Conservation (phyloP, 1,140 invertebrate species). For the Diorhabda carinulata region DNA sequence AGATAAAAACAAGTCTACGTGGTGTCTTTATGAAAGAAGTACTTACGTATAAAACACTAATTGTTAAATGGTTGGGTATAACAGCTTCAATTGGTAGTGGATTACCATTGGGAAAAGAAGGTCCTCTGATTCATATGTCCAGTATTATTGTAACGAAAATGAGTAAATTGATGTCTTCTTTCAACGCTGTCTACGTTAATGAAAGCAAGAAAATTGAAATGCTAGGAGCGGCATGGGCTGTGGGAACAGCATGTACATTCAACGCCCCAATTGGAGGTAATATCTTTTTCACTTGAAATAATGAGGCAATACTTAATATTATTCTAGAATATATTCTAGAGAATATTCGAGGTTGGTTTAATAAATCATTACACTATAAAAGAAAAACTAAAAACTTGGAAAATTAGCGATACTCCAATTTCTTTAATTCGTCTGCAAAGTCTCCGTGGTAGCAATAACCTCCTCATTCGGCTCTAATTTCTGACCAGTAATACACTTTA, state of each 20-base stretch:
- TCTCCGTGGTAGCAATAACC: too few relatives aligned
- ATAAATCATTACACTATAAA: too few relatives aligned
- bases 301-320: too few relatives aligned
- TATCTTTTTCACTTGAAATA: too few relatives aligned
- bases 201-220: conserved; percentile 92
- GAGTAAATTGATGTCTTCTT: conserved; percentile 85
- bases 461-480: too few relatives aligned
- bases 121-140: conserved; percentile 95
- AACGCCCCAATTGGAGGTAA: conserved; percentile 89
- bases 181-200: conserved; percentile 89
- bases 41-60: conserved; percentile 86
- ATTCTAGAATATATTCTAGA: too few relatives aligned
- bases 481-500: too few relatives aligned
- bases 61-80: conserved; percentile 92
- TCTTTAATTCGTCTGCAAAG: too few relatives aligned
- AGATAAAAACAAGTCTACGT: conserved; percentile 97
- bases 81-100: conserved; percentile 93
- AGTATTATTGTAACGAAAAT: conserved; percentile 91
- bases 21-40: conserved; percentile 96
- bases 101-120: conserved; percentile 95
- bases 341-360: too few relatives aligned
- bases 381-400: too few relatives aligned
- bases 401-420: too few relatives aligned
- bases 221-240: conserved; percentile 92
- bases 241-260: conserved; percentile 93